Conservation (phyloP, 2,113 vertebrate genomes). For the Archilochus colubris region DNA sequence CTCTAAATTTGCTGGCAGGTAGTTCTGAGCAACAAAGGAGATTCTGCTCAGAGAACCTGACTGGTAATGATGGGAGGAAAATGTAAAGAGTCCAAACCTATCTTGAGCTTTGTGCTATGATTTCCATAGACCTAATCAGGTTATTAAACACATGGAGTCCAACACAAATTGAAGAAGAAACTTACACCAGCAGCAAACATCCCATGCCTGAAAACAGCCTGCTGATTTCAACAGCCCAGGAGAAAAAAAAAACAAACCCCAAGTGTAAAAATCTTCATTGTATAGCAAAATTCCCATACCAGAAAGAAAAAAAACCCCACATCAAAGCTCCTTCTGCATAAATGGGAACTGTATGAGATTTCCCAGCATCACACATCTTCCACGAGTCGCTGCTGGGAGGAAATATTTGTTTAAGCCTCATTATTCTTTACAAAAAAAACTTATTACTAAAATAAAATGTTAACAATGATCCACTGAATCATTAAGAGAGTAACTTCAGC, state of each 20-base stretch:
- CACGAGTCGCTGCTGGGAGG: not conserved
- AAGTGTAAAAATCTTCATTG: not conserved
- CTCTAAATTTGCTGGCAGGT: not conserved
- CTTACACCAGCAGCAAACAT: not conserved
- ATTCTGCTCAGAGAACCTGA: not conserved
- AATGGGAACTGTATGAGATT: not conserved
- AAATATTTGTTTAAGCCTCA: not conserved
- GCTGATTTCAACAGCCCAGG: not conserved
- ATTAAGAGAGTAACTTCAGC: not conserved
- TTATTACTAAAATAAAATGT: constrained; percentile 16
- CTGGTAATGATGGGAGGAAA: not conserved
- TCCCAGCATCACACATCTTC: not conserved
- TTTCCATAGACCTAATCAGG: not conserved
- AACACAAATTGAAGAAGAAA: not conserved
- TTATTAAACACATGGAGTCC: not conserved
- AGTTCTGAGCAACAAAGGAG: not conserved
- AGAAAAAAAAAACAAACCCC: not conserved
- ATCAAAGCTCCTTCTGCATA: not conserved
- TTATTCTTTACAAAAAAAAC: not conserved
- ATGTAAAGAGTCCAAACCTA: not conserved
- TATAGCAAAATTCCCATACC: not conserved
- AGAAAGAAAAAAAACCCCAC: not conserved
- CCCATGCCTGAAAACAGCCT: not conserved
- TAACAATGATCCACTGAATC: constrained; percentile 27
- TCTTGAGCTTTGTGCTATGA: not conserved